Conservation (phyloP, 2,888 invertebrate genomes). For the Parasteatoda lunata region DNA sequence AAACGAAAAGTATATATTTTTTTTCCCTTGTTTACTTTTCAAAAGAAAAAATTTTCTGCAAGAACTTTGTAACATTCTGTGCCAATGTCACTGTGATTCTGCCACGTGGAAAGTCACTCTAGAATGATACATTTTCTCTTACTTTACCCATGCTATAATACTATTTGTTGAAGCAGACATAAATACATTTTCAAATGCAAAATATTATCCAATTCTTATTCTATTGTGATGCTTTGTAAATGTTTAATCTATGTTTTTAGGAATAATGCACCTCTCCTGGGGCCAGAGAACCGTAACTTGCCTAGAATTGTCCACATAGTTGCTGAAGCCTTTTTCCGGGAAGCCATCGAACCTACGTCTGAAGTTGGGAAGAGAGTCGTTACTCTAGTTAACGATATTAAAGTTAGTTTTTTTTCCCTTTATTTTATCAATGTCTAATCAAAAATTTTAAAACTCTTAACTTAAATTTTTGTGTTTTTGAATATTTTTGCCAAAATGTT, state of each 20-base stretch:
- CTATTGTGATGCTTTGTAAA: background rate
- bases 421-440: background rate
- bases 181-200: background rate
- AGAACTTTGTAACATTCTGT: background rate
- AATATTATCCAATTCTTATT: background rate
- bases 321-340: conserved; percentile 89
- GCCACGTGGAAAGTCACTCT: too few species aligned
- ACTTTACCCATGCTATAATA: background rate
- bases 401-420: conserved; percentile 77
- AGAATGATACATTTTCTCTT: background rate
- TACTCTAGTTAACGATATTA: conserved; percentile 88
- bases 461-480: background rate
- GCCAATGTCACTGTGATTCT: background rate
- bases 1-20: too few species aligned
- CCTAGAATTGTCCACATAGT: conserved; percentile 90
- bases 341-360: conserved; percentile 84
- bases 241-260: conserved; percentile 23
- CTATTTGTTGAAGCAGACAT: background rate
- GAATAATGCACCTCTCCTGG: conserved; percentile 90
- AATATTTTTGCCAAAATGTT: too few species aligned
- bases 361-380: conserved; percentile 86
- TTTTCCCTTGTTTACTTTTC: background rate
- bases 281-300: conserved; percentile 90
- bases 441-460: background rate
- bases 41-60: too few species aligned